These are phyloP conservation scores for Aphidius gifuensis DNA, from an alignment of 1,140 invertebrate genomes.

Conservation along the genomic window DNA sequence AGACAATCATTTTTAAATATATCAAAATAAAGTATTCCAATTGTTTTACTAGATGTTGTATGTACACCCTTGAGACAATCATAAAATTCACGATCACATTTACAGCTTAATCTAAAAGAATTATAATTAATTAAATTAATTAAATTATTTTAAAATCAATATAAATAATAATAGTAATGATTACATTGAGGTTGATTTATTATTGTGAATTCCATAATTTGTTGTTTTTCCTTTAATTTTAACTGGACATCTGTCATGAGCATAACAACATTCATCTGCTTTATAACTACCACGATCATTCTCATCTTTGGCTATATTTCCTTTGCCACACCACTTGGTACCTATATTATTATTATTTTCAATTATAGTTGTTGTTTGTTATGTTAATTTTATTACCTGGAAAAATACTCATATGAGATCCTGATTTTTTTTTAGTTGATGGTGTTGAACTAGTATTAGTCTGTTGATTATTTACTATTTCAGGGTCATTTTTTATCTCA, in stretches of 20 bases:
- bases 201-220: constrained; percentile 17
- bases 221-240: constrained; percentile 18
- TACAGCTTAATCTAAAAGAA: constrained; percentile 18
- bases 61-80: constrained; percentile 14
- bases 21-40: constrained; percentile 20
- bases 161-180: neutral
- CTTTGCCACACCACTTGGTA: constrained; percentile 22
- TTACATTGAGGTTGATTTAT: constrained; percentile 18
- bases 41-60: constrained; percentile 4
- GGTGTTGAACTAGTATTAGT: too few species aligned
- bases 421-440: too few species aligned
- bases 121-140: neutral
- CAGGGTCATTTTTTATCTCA: too few species aligned
- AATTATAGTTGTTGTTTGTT: too few species aligned
- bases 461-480: too few species aligned
- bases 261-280: constrained; percentile 15
- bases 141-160: neutral
- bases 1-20: constrained; percentile 17
- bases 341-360: neutral
- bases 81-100: constrained; percentile 15
- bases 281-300: constrained; percentile 16
- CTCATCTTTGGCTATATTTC: constrained; percentile 19
- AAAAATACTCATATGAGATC: too few species aligned
- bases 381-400: too few species aligned
- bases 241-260: constrained; percentile 20